Percentiles rank a stretch among this genome's conserved stretches.
These are phyloP conservation scores for Sterrhoptilus dennistouni DNA, from an alignment of 2,113 vertebrate genomes.

Conservation along the genomic window DNA sequence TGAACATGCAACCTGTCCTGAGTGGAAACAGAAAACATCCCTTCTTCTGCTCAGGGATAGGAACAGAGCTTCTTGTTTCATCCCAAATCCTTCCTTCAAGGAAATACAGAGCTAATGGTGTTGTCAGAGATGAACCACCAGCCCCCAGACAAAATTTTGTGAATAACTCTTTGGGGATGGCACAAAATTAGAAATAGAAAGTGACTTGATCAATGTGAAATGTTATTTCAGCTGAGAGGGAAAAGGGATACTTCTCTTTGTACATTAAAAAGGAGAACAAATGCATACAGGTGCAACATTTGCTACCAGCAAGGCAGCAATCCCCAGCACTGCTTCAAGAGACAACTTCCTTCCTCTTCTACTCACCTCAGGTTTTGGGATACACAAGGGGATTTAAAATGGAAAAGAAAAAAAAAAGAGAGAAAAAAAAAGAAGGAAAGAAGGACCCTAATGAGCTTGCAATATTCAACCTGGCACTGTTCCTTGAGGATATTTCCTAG, in stretches of 20 bases:
- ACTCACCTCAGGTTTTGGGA: neutral
- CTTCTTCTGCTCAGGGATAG: neutral
- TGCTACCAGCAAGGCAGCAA: neutral
- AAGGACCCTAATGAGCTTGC: neutral
- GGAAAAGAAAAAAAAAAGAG: accelerated
- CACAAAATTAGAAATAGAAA: neutral
- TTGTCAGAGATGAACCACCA: neutral
- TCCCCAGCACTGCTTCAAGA: neutral
- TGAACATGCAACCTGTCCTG: neutral
- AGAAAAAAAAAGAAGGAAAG: neutral
- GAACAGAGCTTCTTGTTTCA: neutral
- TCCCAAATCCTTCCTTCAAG: neutral
- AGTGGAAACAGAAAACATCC: neutral
- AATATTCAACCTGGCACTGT: neutral
- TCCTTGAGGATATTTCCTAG: neutral
- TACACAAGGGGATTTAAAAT: neutral
- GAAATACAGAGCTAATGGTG: neutral
- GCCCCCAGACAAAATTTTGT: neutral
- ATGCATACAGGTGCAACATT: neutral
- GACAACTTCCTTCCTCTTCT: neutral
- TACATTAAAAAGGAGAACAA: neutral
- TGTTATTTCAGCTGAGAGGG: neutral
- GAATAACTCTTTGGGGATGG: neutral
- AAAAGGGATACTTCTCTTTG: neutral
- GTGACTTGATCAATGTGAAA: neutral